A percentile compares a stretch with the other conserved stretches of the same genome.
phyloP scores from a whole-genome alignment of 2,113 vertebrate species.

The Dromas ardeola region DNA sequence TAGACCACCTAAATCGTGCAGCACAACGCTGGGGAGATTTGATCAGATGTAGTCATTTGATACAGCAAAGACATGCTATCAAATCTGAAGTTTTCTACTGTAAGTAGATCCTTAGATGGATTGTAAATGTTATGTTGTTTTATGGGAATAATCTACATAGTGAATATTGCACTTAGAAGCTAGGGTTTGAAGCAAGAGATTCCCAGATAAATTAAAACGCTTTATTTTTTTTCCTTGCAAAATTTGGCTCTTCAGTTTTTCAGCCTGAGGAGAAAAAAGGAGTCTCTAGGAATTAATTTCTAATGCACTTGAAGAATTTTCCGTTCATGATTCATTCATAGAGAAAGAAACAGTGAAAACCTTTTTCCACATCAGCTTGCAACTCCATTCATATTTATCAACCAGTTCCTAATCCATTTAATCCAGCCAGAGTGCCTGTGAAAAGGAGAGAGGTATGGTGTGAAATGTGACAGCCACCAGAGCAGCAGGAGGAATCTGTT shows the following conservation, averaged over 20 bases:
- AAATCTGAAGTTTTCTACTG: neutral
- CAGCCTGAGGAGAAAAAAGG: neutral
- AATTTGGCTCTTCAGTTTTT: neutral
- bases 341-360: conserved; percentile 53
- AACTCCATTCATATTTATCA: conserved; percentile 63
- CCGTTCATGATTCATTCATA: conserved; percentile 51
- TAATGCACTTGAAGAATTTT: conserved; percentile 50
- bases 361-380: conserved; percentile 46
- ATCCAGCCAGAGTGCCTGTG: conserved; percentile 59
- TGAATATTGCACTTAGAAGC: neutral
- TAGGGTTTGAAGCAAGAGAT: neutral
- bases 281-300: conserved; percentile 48
- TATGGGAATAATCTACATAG: neutral
- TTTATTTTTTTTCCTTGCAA: neutral
- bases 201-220: neutral
- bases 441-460: conserved; percentile 59
- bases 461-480: conserved; percentile 63
- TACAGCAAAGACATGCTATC: neutral
- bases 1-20: neutral
- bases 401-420: conserved; percentile 43
- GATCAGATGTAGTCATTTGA: neutral
- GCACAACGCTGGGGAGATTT: neutral
- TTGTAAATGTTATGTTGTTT: neutral
- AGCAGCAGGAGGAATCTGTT: conserved; percentile 56
- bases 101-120: neutral